A percentile compares a stretch with the other conserved stretches of the same genome.
Conservation (phyloP, 2,797 vertebrate genomes). For the Semotilus atromaculatus region DNA sequence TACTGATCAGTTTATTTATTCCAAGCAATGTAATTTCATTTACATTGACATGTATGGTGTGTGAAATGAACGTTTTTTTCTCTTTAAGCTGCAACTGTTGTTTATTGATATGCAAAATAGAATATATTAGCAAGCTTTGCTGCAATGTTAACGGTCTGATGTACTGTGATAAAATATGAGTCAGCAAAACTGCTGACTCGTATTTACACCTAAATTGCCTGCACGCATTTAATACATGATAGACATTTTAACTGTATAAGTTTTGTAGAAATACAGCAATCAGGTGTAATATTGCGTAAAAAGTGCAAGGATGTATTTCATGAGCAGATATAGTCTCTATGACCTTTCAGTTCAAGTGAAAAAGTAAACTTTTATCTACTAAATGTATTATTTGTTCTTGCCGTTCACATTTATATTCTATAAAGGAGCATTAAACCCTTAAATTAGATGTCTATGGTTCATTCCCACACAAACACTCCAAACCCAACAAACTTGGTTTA, state of each 20-base stretch:
- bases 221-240: background rate
- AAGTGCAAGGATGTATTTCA: background rate
- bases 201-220: background rate
- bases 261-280: constrained; percentile 19
- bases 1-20: background rate
- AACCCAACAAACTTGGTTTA: background rate
- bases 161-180: background rate
- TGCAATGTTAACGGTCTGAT: background rate
- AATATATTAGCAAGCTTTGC: background rate
- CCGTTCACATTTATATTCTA: too few relatives aligned
- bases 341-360: background rate
- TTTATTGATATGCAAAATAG: background rate
- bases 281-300: background rate
- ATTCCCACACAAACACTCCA: background rate
- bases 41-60: background rate
- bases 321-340: background rate
- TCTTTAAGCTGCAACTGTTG: background rate
- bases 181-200: background rate
- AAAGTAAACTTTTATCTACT: constrained; percentile 12
- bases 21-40: background rate
- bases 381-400: background rate
- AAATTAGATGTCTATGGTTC: too few relatives aligned
- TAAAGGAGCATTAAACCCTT: too few relatives aligned
- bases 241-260: background rate
- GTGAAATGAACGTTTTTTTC: background rate